Conservation (phyloP, 2,797 vertebrate species). For the Sebastes vulpes region DNA sequence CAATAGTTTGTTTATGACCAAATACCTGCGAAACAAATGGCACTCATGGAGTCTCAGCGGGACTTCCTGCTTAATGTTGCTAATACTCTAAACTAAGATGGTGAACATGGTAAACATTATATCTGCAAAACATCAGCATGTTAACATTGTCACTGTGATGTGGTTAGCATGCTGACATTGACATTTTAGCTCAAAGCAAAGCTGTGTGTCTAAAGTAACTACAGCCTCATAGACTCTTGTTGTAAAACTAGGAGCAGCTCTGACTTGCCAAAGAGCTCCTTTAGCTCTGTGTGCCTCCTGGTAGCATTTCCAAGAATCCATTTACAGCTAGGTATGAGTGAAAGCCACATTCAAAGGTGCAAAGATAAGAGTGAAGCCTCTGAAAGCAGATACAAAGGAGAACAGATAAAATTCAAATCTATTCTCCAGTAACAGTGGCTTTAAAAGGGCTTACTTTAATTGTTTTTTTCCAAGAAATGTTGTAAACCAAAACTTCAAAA, state of each 20-base stretch:
- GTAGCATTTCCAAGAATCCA: not conserved
- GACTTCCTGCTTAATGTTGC: not conserved
- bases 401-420: constrained; percentile 11
- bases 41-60: not conserved
- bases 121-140: not conserved
- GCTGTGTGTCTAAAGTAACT: not conserved
- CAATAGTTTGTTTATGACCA: not conserved
- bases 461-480: constrained; percentile 12
- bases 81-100: not conserved
- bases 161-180: not conserved
- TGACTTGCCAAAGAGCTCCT: constrained; percentile 5
- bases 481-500: constrained; percentile 54
- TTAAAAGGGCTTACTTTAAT: constrained; percentile 16
- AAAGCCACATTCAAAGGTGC: constrained; percentile 25
- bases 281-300: constrained; percentile 1
- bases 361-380: constrained; percentile 10
- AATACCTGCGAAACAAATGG: not conserved
- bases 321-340: constrained; percentile 1
- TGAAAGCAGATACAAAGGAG: constrained; percentile 17
- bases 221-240: not conserved
- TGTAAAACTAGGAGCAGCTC: not conserved
- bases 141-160: not conserved
- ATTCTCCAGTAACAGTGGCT: not conserved
- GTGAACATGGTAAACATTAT: not conserved
- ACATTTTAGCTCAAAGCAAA: not conserved